These are phyloP conservation scores for Philereme transversata DNA, from an alignment of 2,888 invertebrate species.

Conservation along the genomic window DNA sequence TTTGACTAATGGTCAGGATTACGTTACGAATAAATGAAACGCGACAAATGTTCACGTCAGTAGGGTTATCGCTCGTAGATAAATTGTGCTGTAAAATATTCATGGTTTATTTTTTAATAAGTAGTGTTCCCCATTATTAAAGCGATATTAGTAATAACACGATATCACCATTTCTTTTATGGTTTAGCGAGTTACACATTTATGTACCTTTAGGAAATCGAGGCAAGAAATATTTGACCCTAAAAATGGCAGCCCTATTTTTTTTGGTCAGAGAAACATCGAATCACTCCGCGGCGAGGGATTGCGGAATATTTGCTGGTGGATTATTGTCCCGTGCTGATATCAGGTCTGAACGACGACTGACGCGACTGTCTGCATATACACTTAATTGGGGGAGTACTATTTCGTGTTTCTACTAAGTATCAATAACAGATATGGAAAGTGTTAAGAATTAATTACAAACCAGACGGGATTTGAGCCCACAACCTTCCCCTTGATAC, in stretches of 20 bases:
- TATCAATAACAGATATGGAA: too few relatives aligned
- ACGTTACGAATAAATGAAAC: slow-evolving; percentile 72
- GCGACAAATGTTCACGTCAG: slow-evolving; percentile 51
- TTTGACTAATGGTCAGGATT: slow-evolving; percentile 74
- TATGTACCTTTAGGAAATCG: too few relatives aligned
- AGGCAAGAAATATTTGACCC: background rate
- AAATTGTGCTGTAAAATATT: slow-evolving; percentile 18
- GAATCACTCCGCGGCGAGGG: slow-evolving; percentile 56
- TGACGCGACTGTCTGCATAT: background rate
- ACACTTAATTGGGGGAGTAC: background rate
- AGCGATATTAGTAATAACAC: too few relatives aligned
- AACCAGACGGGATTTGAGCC: too few relatives aligned
- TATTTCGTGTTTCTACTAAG: too few relatives aligned
- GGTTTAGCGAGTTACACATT: background rate
- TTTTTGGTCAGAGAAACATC: slow-evolving; percentile 18
- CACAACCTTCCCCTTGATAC: too few relatives aligned
- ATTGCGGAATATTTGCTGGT: slow-evolving; percentile 56
- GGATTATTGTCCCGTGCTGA: slow-evolving; percentile 46
- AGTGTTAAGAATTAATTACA: too few relatives aligned
- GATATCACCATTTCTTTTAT: too few relatives aligned
- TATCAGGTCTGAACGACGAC: slow-evolving; percentile 23
- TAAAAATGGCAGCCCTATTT: slow-evolving; percentile 19
- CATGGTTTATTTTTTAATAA: too few relatives aligned
- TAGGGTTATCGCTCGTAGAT: slow-evolving; percentile 49
- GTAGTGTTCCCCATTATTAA: too few relatives aligned